Percentiles rank a stretch among this genome's conserved stretches.
phyloP scores from a whole-genome alignment of 2,113 vertebrate genomes.

The Rattus norvegicus region GRCr8 NC_086037.1:67262501-67263000 shows the following conservation, averaged over 20 bases:
- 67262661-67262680: background rate
- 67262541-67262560: too few relatives aligned
- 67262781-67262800: constrained; percentile 99
- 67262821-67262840: constrained; percentile 99
- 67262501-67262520: background rate
- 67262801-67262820: constrained; percentile 99
- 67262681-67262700: constrained; percentile 89
- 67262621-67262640: background rate
- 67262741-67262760: constrained; percentile 92
- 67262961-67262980: fast-evolving
- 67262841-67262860: constrained; percentile 99
- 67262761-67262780: constrained; percentile 97
- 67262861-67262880: constrained; percentile 99
- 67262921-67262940: constrained; percentile 95
- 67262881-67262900: constrained; percentile 99
- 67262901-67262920: constrained; percentile 95
- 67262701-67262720: constrained; percentile 87
- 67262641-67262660: background rate
- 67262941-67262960: constrained; percentile 89
- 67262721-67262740: constrained; percentile 82
- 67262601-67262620: background rate
- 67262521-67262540: background rate
- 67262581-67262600: constrained; percentile 52
- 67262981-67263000: background rate
- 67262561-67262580: background rate